phyloP scores from a whole-genome alignment of 1,140 invertebrate species.

The Sogatella furcifera region DNA sequence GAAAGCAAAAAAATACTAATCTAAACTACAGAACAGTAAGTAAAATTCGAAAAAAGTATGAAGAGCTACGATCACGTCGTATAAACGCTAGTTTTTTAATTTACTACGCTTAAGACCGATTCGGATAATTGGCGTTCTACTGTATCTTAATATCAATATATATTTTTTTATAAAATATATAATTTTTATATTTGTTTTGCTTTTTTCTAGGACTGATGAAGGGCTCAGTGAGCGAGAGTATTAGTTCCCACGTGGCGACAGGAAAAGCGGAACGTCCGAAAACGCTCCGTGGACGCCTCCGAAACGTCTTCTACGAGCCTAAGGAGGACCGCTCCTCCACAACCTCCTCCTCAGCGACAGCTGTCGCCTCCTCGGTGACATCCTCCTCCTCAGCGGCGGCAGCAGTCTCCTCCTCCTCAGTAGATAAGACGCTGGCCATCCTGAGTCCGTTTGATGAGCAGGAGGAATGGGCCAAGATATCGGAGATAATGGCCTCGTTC shows the following conservation, averaged over 20 bases:
- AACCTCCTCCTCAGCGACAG: constrained; percentile 6
- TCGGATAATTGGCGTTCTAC: no score
- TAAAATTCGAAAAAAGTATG: no score
- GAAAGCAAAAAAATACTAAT: no score
- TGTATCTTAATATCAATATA: no score
- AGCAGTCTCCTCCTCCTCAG: no score
- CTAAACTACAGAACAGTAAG: no score
- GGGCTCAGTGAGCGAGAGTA: constrained; percentile 16
- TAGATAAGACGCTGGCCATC: constrained; percentile 46
- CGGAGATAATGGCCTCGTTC: constrained; percentile 87
- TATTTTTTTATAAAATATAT: no score
- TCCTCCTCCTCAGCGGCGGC: constrained; percentile 3
- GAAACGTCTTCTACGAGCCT: constrained; percentile 38
- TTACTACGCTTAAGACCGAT: no score
- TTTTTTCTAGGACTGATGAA: constrained; percentile 22
- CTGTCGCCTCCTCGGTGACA: constrained; percentile 18
- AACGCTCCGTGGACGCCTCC: constrained; percentile 50
- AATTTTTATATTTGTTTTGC: not conserved
- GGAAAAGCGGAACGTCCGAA: constrained; percentile 52
- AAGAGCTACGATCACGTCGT: no score
- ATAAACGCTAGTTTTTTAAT: no score
- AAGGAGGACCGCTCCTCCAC: constrained; percentile 2
- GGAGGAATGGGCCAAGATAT: constrained; percentile 91
- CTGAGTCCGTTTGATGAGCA: constrained; percentile 84
- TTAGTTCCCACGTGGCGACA: not conserved